Percentiles rank a stretch among this genome's conserved stretches.
Conservation (phyloP, 2,888 invertebrate genomes). For the Metalampra italica region DNA sequence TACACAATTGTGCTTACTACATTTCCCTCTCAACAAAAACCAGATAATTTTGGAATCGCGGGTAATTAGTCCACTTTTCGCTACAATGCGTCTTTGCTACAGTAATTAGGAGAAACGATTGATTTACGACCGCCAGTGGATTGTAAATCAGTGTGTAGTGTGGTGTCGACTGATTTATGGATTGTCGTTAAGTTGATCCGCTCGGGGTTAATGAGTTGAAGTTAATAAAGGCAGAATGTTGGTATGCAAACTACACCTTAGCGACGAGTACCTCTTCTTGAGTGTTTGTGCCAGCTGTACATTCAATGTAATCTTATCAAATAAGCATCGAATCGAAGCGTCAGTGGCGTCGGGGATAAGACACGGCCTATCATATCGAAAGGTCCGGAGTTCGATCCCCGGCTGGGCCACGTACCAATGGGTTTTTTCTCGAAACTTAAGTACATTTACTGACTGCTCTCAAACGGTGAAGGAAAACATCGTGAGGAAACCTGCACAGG, state of each 20-base stretch:
- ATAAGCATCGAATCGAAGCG: too few species aligned
- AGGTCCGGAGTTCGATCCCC: too few species aligned
- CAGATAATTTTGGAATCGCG: neutral
- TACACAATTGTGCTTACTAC: too few species aligned
- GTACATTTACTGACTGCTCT: too few species aligned
- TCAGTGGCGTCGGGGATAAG: too few species aligned
- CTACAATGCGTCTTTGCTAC: conserved; percentile 26
- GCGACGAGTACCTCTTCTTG: neutral
- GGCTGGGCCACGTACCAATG: too few species aligned
- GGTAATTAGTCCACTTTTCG: conserved; percentile 11
- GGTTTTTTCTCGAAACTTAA: too few species aligned
- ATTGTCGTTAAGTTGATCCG: conserved; percentile 29
- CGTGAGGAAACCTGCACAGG: too few species aligned
- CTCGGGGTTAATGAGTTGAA: conserved; percentile 29
- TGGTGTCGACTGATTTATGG: conserved; percentile 40
- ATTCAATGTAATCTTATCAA: too few species aligned
- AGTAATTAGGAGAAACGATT: conserved; percentile 38
- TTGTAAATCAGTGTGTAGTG: conserved; percentile 49
- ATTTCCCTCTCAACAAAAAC: too few species aligned
- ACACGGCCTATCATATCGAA: too few species aligned
- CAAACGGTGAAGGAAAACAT: too few species aligned
- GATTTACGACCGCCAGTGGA: conserved; percentile 50
- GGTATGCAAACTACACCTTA: neutral
- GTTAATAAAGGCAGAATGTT: conserved; percentile 24
- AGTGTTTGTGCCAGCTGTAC: neutral